Percentiles rank a stretch among this genome's conserved stretches.
These are phyloP conservation scores for Oophaga pumilio DNA, from an alignment of 2,113 vertebrate species.

Conservation along the genomic window DNA sequence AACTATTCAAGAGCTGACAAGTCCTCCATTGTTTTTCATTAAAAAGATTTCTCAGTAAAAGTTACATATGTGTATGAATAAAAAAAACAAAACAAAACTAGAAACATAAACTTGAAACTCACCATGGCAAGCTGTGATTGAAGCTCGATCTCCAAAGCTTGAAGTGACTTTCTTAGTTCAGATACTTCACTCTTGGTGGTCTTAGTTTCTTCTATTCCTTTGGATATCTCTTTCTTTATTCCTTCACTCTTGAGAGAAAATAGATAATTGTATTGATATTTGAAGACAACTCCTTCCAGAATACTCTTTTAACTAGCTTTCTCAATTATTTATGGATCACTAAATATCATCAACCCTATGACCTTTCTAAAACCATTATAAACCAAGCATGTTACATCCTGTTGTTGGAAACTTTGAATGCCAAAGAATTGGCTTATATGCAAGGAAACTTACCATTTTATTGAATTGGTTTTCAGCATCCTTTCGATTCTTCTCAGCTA, in stretches of 20 bases:
- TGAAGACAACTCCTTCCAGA: background rate
- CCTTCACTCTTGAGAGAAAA: conserved; percentile 62
- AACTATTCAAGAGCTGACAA: background rate
- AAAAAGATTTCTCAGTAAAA: background rate
- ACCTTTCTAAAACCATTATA: background rate
- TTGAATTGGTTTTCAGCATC: conserved; percentile 84
- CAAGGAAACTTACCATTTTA: conserved; percentile 54
- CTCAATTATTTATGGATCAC: background rate
- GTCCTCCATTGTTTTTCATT: background rate
- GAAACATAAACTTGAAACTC: background rate
- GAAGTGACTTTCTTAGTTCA: conserved; percentile 68
- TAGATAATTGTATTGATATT: background rate
- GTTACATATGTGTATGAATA: background rate
- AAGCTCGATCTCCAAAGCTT: conserved; percentile 73
- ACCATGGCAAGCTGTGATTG: conserved; percentile 70
- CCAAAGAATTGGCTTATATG: background rate
- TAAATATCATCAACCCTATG: background rate
- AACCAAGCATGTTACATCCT: background rate
- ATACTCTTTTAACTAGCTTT: background rate
- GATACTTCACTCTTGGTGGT: conserved; percentile 62
- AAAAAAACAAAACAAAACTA: background rate
- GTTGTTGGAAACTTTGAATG: background rate
- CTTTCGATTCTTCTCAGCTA: conserved; percentile 81
- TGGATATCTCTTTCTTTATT: conserved; percentile 65
- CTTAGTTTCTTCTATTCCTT: conserved; percentile 62